Evolutionary conservation across 2,888 invertebrate species (phyloP).

Genomic region (Phengaris alcon): DNA sequence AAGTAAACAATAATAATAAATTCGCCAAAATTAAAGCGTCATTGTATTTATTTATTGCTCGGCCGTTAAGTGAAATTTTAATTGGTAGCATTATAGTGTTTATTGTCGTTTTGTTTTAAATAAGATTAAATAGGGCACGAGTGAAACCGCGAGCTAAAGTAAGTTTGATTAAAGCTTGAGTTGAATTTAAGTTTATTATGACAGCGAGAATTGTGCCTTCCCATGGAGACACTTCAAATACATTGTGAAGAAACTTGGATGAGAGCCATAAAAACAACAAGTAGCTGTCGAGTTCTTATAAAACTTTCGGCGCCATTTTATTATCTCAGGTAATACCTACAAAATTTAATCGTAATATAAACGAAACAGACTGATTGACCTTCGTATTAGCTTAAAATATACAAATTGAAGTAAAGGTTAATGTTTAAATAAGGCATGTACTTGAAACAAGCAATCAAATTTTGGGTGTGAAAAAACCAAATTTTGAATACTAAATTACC

Average conservation of each 20-base stretch:
- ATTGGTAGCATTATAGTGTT: no score
- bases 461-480: no score
- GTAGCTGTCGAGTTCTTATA: background rate
- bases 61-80: no score
- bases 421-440: no score
- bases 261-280: conserved; percentile 20
- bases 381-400: no score
- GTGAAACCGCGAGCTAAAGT: background rate
- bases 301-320: conserved; percentile 6
- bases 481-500: no score
- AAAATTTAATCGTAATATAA: background rate
- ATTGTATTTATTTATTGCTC: no score
- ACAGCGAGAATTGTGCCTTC: background rate
- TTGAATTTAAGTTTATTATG: conserved; percentile 4
- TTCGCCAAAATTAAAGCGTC: no score
- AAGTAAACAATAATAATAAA: no score
- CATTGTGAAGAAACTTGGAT: conserved; percentile 27
- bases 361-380: no score
- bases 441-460: no score
- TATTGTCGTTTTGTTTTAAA: background rate
- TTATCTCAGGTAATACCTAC: background rate
- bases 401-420: no score
- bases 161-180: background rate
- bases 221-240: conserved; percentile 10
- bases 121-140: background rate